Conservation (phyloP, 2,113 vertebrate species). For the Pygoscelis antarcticus region DNA sequence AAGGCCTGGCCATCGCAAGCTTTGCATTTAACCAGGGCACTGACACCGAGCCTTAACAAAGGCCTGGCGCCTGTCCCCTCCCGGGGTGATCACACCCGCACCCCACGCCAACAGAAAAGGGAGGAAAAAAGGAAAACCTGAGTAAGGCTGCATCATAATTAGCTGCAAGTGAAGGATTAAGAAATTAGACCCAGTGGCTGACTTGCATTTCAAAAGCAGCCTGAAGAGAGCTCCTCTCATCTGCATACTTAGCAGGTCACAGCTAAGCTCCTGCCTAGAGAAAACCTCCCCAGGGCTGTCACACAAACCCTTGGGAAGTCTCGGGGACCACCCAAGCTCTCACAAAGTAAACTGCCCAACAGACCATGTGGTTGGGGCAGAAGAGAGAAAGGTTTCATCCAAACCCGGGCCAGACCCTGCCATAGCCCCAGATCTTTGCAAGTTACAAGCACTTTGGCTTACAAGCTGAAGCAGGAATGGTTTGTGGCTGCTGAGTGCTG, state of each 20-base stretch:
- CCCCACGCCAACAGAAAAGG: not conserved
- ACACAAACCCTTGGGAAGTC: not conserved
- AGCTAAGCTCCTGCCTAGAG: not conserved
- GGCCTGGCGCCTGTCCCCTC: not conserved
- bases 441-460: not conserved
- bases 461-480: not conserved
- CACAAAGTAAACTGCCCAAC: not conserved
- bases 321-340: not conserved
- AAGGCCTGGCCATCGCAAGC: not conserved
- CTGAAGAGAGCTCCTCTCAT: not conserved
- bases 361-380: rapidly evolving
- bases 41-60: not conserved
- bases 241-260: not conserved
- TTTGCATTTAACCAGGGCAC: not conserved
- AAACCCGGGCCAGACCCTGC: not conserved
- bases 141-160: not conserved
- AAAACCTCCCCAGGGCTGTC: not conserved
- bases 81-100: not conserved
- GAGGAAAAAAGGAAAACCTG: not conserved
- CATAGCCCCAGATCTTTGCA: not conserved
- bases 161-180: not conserved
- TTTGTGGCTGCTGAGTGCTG: not conserved
- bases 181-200: not conserved
- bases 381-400: not conserved
- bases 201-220: not conserved